Percentiles rank a stretch among this genome's conserved stretches.
These are phyloP conservation scores for Pseudorectes ferrugineus DNA, from an alignment of 2,113 vertebrate species.

Conservation along the genomic window DNA sequence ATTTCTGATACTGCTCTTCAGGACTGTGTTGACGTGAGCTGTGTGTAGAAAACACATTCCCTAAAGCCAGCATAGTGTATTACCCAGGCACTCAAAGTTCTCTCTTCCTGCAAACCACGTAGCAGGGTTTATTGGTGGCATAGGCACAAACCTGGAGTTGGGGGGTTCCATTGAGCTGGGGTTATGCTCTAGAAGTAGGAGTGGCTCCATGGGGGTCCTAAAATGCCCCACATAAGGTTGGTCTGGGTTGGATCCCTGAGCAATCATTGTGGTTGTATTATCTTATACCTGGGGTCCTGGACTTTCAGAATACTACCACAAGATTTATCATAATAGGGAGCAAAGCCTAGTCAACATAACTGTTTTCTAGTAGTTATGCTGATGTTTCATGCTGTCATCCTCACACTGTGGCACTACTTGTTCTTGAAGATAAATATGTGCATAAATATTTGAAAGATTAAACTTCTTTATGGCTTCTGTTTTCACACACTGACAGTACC, in stretches of 20 bases:
- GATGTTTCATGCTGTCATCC: not conserved
- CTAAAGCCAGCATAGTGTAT: not conserved
- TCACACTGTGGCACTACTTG: not conserved
- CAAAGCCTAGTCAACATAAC: not conserved
- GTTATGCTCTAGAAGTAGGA: not conserved
- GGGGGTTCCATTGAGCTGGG: accelerated
- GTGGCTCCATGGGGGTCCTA: accelerated
- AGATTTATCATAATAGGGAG: not conserved
- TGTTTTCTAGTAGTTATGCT: not conserved
- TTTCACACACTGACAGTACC: not conserved
- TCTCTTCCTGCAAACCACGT: accelerated
- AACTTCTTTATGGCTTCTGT: not conserved
- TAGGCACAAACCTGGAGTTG: accelerated
- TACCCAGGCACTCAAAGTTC: not conserved
- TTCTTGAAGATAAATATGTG: not conserved
- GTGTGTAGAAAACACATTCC: not conserved
- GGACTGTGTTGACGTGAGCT: not conserved
- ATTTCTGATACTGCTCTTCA: not conserved
- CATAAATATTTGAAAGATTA: not conserved
- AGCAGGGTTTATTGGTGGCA: not conserved
- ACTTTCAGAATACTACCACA: not conserved
- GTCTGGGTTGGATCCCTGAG: not conserved
- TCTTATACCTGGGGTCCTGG: not conserved
- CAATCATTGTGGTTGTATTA: accelerated
- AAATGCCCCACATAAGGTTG: not conserved